Percentiles rank a stretch among this genome's conserved stretches.
Evolutionary conservation across 2,888 invertebrate genomes (phyloP).

Genomic region (Drosophila sordidula): DNA sequence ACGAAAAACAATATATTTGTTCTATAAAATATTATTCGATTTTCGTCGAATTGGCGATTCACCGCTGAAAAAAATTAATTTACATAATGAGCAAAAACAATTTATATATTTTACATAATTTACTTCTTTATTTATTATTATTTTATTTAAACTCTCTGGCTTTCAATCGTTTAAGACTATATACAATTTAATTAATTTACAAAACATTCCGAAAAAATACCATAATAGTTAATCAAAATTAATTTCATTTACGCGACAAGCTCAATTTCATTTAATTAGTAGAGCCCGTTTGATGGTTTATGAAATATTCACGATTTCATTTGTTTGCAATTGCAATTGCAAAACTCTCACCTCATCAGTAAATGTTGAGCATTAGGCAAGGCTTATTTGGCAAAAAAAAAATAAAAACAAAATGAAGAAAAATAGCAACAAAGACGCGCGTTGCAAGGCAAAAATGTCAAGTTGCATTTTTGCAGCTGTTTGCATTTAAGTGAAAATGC

Average conservation of each 20-base stretch:
- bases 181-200: background rate
- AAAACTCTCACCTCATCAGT: conserved; percentile 63
- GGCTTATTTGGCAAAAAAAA: conserved; percentile 26
- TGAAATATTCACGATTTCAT: conserved; percentile 22
- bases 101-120: background rate
- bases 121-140: too few relatives aligned
- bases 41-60: background rate
- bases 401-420: conserved; percentile 11
- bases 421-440: conserved; percentile 28
- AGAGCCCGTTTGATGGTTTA: conserved; percentile 7
- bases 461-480: conserved; percentile 36
- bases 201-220: background rate
- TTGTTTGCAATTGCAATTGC: conserved; percentile 21
- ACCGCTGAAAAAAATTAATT: background rate
- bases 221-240: background rate
- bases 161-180: too few relatives aligned
- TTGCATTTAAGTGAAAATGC: conserved; percentile 67
- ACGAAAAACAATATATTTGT: background rate
- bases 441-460: conserved; percentile 38
- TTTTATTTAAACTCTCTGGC: too few relatives aligned
- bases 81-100: background rate
- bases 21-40: background rate
- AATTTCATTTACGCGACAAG: background rate
- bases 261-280: conserved; percentile 18
- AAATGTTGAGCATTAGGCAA: conserved; percentile 20